These are phyloP conservation scores for Acanthosepion lycidas DNA, from an alignment of 2,888 invertebrate genomes.

Conservation along the genomic window DNA sequence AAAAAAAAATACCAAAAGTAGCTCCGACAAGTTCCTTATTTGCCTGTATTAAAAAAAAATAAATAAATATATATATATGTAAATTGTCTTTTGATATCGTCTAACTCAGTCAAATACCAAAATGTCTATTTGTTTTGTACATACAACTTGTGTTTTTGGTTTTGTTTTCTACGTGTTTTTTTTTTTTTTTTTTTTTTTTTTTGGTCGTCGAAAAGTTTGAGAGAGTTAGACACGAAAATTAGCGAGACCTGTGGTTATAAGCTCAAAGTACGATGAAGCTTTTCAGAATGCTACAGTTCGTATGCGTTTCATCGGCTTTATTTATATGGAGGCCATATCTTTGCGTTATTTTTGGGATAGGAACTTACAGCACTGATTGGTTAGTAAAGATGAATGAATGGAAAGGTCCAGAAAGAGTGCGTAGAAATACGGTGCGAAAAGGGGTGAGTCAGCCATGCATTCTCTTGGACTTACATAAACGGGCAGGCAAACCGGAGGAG, in stretches of 20 bases:
- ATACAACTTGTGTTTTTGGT: not conserved
- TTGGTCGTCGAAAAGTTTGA: not conserved
- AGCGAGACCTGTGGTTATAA: not conserved
- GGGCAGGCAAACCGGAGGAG: not conserved
- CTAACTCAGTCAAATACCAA: not conserved
- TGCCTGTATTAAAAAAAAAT: not conserved
- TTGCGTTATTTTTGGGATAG: not conserved
- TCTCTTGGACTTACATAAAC: conserved; percentile 10
- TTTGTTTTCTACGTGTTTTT: not conserved
- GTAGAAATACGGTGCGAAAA: not conserved
- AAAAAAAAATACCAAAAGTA: not conserved
- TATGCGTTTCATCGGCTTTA: not conserved
- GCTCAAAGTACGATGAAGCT: not conserved
- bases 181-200: not conserved
- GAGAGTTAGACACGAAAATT: not conserved
- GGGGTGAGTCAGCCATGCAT: not conserved
- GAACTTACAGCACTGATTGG: not conserved
- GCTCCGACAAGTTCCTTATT: conserved; percentile 33
- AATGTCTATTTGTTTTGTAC: not conserved
- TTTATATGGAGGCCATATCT: not conserved
- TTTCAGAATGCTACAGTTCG: not conserved
- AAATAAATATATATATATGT: conserved; percentile 14
- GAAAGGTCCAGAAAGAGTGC: conserved; percentile 1
- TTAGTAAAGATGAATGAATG: not conserved
- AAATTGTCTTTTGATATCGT: not conserved